Evolutionary conservation across 1,140 invertebrate species (phyloP).

Genomic region (Schmidtea mediterranea): DNA sequence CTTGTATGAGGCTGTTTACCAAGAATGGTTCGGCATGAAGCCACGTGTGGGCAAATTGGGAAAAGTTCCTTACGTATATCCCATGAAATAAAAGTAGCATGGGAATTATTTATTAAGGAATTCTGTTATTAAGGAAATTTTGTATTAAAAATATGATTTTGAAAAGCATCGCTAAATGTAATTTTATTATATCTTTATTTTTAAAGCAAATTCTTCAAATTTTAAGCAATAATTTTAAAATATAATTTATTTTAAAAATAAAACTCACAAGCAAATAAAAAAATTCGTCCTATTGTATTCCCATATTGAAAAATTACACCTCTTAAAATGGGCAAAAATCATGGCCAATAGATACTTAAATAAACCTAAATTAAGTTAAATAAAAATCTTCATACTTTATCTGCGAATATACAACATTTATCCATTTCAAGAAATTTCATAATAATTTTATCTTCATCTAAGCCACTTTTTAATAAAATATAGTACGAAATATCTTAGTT

Average conservation of each 20-base stretch:
- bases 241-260: neutral
- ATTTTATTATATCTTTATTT: constrained; percentile 4
- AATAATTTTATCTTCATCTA: constrained; percentile 15
- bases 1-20: too few relatives aligned
- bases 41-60: too few relatives aligned
- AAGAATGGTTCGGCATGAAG: too few relatives aligned
- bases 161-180: neutral
- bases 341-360: constrained; percentile 33
- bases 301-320: constrained; percentile 25
- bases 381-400: constrained; percentile 15
- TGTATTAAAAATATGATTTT: too few relatives aligned
- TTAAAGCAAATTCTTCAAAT: neutral
- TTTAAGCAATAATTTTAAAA: neutral
- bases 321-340: constrained; percentile 34
- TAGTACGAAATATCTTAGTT: too few relatives aligned
- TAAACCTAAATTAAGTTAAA: neutral
- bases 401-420: constrained; percentile 17
- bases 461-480: too few relatives aligned
- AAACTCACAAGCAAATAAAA: constrained; percentile 33
- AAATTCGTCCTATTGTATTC: constrained; percentile 33
- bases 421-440: constrained; percentile 18
- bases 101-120: too few relatives aligned
- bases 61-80: too few relatives aligned
- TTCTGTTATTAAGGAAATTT: too few relatives aligned
- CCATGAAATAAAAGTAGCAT: too few relatives aligned